These are phyloP conservation scores for Corydoras sp. DNA, from an alignment of 2,113 vertebrate genomes.

Conservation along the genomic window DNA sequence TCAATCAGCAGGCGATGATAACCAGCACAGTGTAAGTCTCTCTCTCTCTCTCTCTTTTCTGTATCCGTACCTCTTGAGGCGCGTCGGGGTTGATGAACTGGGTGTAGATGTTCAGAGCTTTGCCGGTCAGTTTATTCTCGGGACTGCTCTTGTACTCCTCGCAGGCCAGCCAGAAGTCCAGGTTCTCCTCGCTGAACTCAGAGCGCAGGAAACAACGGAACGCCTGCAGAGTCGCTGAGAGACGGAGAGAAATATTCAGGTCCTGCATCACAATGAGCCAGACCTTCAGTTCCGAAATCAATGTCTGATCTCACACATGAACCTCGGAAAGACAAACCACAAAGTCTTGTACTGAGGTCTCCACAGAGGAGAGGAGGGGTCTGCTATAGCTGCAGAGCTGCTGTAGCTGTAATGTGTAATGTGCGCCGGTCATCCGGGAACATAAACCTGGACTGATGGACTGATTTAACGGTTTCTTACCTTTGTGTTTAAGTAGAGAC, in stretches of 20 bases:
- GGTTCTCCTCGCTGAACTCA: slow-evolving; percentile 91
- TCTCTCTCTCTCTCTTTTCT: neutral
- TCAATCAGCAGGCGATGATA: neutral
- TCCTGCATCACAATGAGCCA: too few relatives aligned
- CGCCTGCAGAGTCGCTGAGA: slow-evolving; percentile 67
- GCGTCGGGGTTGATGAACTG: slow-evolving; percentile 80
- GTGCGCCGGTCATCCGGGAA: too few relatives aligned
- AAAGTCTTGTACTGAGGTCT: too few relatives aligned
- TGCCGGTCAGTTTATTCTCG: slow-evolving; percentile 58
- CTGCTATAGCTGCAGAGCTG: too few relatives aligned
- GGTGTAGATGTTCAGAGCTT: slow-evolving; percentile 77
- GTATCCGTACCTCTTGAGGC: slow-evolving; percentile 71
- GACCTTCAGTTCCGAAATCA: too few relatives aligned
- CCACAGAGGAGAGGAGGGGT: too few relatives aligned
- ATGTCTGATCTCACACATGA: too few relatives aligned
- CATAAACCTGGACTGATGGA: neutral
- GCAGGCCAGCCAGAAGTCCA: slow-evolving; percentile 89
- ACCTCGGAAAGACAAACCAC: too few relatives aligned
- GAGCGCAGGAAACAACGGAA: slow-evolving; percentile 82
- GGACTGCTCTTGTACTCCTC: slow-evolving; percentile 78
- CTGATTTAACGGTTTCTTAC: slow-evolving; percentile 33
- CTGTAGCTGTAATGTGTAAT: too few relatives aligned
- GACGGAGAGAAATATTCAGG: neutral
- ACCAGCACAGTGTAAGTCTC: neutral
- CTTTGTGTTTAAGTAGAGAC: slow-evolving; percentile 54